Evolutionary conservation across 2,113 vertebrate genomes (phyloP).

Genomic region (Varanus komodoensis): DNA sequence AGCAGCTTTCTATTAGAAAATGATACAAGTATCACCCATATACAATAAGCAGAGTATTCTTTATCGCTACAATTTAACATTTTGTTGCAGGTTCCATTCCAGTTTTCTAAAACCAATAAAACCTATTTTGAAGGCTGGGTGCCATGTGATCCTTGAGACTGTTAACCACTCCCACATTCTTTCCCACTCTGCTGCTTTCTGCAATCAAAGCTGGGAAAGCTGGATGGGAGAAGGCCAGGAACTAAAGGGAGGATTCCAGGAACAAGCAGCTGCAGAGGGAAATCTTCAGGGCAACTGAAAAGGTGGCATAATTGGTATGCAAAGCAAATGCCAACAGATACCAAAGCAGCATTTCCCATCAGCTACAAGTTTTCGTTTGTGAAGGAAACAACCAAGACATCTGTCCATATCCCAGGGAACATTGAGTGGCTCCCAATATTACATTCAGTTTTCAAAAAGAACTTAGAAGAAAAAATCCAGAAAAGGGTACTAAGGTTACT

Average conservation of each 20-base stretch:
- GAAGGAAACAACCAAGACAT: conserved; percentile 39
- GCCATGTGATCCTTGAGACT: not conserved
- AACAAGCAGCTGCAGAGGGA: conserved; percentile 51
- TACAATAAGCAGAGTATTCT: no score
- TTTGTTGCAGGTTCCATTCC: not conserved
- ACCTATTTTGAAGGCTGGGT: not conserved
- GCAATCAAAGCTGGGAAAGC: conserved; percentile 25
- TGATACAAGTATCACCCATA: not conserved
- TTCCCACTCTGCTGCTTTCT: not conserved
- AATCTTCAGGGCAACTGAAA: conserved; percentile 25
- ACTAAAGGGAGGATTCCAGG: conserved; percentile 42
- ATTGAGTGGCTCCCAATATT: conserved; percentile 38
- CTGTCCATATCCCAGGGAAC: conserved; percentile 39
- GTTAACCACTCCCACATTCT: conserved; percentile 29
- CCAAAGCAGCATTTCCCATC: conserved; percentile 50
- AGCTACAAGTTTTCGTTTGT: conserved; percentile 40
- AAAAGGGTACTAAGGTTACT: not conserved
- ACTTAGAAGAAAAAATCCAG: conserved; percentile 8
- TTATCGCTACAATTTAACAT: not conserved
- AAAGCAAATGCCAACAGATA: conserved; percentile 55
- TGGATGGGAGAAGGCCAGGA: conserved; percentile 5
- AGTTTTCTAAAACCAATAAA: not conserved
- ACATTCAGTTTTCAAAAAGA: not conserved
- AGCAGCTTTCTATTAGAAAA: not conserved
- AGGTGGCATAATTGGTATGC: conserved; percentile 14